Base-by-base conservation (phyloP, 2,797 vertebrate genomes). In the Sebastes goodei region DNA sequence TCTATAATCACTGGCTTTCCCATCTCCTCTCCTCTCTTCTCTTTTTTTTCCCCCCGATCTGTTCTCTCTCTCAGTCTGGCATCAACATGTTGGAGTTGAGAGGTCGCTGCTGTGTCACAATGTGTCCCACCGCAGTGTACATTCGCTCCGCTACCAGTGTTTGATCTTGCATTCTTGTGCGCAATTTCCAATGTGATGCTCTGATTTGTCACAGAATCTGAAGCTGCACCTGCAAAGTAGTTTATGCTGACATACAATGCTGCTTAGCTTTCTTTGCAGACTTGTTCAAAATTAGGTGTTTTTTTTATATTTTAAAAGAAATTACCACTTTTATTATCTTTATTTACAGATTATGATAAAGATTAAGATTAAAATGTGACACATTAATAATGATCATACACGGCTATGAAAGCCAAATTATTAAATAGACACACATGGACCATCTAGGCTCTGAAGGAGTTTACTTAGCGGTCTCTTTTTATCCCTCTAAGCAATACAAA, bases 131-230 rank as follows among this genome's bases (percentile, higher is more conserved):
- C 42, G 14, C 42, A 46, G 42, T 23, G 55, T 78, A 49, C 63
- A 21, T 86, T 81, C 60, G 75, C 80, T 79, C 57, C 7, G 64
- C 85, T 85, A 2, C 56, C 67, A 49, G 32, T 80, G 80, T 83
- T 89, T 78, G 65, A 71, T 63, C 63, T 49, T n/a, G n/a, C 20
- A 6, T 65, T 72, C 62, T 76, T 70, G 52, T 66, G 76, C 6
- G 5, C 72, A 27, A 7, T 72, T 76, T 78, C 59, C 77, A 68
- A 52, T 62, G 65, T 66, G 59, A 67, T 72, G 61, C 63, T 71
- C 32, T 87, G 66, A 88, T 89, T 88, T 81, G 32, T 79, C 72
- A 21, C 81, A 49, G 32, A 89, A 82, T 88, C 74, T 67, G 59
- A 81, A 76, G 49, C 71, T 74, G 69, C 80, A 67, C 49, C 71